These are phyloP conservation scores for Aplysina aerophoba DNA, from an alignment of 37 sponge, comb jelly and placozoan species.

Conservation along the genomic window DNA sequence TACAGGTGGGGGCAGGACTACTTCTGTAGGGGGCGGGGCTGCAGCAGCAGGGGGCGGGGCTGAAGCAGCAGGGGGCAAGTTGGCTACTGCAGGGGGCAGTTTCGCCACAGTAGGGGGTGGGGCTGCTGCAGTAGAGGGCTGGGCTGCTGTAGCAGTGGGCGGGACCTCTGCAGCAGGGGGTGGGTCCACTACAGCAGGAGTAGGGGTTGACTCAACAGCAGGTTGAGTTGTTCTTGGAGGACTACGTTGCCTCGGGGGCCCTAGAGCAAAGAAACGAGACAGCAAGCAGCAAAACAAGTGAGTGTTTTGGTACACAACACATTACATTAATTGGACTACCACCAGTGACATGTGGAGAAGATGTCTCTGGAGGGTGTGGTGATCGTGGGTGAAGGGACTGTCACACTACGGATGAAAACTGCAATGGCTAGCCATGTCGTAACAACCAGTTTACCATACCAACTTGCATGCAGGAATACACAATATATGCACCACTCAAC, in stretches of 20 bases:
- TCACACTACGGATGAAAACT: no score
- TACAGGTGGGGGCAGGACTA: neutral
- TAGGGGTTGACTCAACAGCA: neutral
- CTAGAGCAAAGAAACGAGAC: no score
- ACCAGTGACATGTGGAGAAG: no score
- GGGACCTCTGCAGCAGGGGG: neutral
- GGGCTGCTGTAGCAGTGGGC: neutral
- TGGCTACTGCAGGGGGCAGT: neutral
- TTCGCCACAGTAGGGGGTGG: slow-evolving; percentile 2
- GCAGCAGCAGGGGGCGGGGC: slow-evolving; percentile 7
- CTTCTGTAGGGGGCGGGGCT: slow-evolving; percentile 15
- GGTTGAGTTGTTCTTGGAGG: neutral
- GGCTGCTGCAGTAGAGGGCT: neutral
- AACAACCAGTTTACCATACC: no score
- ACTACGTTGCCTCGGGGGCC: slow-evolving; percentile 30
- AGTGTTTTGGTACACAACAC: no score
- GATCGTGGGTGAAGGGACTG: no score
- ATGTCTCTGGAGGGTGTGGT: no score
- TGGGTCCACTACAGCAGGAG: neutral
- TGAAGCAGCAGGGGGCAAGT: neutral
- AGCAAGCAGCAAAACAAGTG: no score
- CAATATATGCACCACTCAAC: no score
- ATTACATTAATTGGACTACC: no score
- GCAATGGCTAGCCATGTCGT: no score
- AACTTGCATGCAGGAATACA: no score